A percentile compares a stretch with the other conserved stretches of the same genome.
Evolutionary conservation across 2,113 vertebrate genomes (phyloP).

Genomic region (Collichthys lucidus): DNA sequence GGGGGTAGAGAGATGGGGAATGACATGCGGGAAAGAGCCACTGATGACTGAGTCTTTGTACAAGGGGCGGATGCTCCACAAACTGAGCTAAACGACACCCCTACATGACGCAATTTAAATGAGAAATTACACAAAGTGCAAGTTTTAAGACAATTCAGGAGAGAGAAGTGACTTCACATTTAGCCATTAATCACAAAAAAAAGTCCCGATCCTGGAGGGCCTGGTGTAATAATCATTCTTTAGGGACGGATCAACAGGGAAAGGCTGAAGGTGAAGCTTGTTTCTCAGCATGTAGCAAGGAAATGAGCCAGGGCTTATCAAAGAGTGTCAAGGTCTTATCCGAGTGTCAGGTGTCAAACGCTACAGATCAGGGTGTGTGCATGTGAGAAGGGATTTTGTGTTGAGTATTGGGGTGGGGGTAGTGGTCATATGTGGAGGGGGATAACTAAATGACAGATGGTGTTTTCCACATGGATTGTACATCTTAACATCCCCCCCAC

Average conservation of each 20-base stretch:
- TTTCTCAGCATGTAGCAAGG: slow-evolving; percentile 4
- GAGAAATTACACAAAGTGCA: not conserved
- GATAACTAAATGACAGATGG: slow-evolving; percentile 70
- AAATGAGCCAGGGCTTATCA: slow-evolving; percentile 10
- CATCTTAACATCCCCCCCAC: slow-evolving; percentile 31
- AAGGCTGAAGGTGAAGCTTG: slow-evolving; percentile 3
- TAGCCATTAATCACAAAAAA: not conserved
- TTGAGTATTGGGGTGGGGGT: slow-evolving; percentile 26
- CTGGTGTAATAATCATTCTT: not conserved
- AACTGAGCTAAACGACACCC: too few species aligned
- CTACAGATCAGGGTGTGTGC: slow-evolving; percentile 1
- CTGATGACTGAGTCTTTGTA: too few species aligned
- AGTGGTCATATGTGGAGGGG: slow-evolving; percentile 41
- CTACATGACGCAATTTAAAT: not conserved
- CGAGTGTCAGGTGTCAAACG: slow-evolving; percentile 36
- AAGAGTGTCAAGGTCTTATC: slow-evolving; percentile 19
- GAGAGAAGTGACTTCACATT: not conserved
- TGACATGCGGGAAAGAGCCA: too few species aligned
- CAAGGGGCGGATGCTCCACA: too few species aligned
- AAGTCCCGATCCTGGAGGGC: not conserved
- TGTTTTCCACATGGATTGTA: slow-evolving; percentile 71
- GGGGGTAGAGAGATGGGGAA: too few species aligned
- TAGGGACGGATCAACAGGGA: not conserved
- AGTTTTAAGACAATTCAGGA: not conserved
- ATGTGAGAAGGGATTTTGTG: slow-evolving; percentile 23